Percentiles rank a stretch among this genome's conserved stretches.
These are phyloP conservation scores for Beroe ovata DNA, from an alignment of 37 sponge, comb jelly and placozoan species.

Conservation along the genomic window DNA sequence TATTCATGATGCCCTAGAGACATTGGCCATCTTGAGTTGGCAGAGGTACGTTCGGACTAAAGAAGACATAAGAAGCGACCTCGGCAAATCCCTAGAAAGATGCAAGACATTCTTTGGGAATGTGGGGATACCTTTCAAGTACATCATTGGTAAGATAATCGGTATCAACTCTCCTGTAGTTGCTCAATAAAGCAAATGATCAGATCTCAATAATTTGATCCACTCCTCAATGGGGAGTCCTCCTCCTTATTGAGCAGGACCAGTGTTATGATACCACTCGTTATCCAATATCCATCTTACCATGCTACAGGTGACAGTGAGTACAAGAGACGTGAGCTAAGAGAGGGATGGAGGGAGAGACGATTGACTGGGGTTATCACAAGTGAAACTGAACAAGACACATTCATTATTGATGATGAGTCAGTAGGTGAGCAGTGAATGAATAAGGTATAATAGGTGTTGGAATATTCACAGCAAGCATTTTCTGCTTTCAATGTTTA, in stretches of 20 bases:
- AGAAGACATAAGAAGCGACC: conserved; percentile 11
- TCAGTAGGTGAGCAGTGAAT: not conserved
- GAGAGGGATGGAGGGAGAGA: conserved; percentile 54
- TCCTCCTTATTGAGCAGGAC: too few relatives aligned
- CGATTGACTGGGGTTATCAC: conserved; percentile 14
- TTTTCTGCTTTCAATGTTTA: too few relatives aligned
- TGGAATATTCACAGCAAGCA: too few relatives aligned
- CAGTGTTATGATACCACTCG: too few relatives aligned
- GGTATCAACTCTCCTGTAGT: not conserved
- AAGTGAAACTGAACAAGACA: conserved; percentile 23
- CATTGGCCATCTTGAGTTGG: conserved; percentile 29
- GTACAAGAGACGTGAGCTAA: conserved; percentile 16
- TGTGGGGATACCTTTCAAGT: conserved; percentile 44
- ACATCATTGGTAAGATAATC: conserved; percentile 27
- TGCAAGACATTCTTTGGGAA: conserved; percentile 57
- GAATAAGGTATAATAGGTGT: too few relatives aligned
- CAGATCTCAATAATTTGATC: too few relatives aligned
- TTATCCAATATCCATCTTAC: not conserved
- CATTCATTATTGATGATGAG: conserved; percentile 8
- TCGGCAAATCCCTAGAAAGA: not conserved
- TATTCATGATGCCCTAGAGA: too few relatives aligned
- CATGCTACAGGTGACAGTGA: conserved; percentile 41
- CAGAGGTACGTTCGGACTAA: conserved; percentile 38
- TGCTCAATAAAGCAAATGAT: too few relatives aligned
- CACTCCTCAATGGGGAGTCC: too few relatives aligned